These are phyloP conservation scores for Morpho deidamia DNA, from an alignment of 2,888 invertebrate species.

Conservation along the genomic window DNA sequence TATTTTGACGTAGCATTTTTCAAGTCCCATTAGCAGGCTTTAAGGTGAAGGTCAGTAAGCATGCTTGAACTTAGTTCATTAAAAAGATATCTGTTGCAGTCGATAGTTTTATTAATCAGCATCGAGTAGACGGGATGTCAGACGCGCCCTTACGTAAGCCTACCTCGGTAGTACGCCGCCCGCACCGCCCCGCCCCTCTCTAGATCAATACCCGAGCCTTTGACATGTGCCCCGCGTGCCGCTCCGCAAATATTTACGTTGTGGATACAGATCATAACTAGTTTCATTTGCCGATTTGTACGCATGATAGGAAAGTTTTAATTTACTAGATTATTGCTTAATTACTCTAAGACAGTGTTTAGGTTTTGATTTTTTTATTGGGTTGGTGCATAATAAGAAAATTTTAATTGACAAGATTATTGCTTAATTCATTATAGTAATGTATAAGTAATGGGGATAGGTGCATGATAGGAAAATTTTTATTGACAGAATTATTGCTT, in stretches of 20 bases:
- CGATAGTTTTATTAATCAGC: conserved; percentile 65
- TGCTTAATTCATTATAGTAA: conserved; percentile 11
- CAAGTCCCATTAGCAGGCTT: not conserved
- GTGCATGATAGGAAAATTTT: too few relatives aligned
- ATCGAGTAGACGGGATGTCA: conserved; percentile 66
- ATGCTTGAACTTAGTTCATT: conserved; percentile 42
- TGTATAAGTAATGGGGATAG: not conserved
- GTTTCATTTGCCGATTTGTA: conserved; percentile 59
- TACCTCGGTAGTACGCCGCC: conserved; percentile 46
- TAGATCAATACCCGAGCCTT: conserved; percentile 77
- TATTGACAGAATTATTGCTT: conserved; percentile 26
- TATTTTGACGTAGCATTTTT: not conserved
- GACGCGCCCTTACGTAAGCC: conserved; percentile 73
- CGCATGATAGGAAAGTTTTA: conserved; percentile 39
- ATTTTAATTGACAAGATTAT: too few relatives aligned
- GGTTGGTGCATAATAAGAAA: too few relatives aligned
- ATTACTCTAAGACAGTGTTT: conserved; percentile 5
- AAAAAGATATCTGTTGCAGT: conserved; percentile 55
- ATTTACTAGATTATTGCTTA: conserved; percentile 32
- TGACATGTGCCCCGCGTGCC: conserved; percentile 73
- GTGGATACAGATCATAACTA: conserved; percentile 73
- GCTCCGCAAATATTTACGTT: conserved; percentile 75
- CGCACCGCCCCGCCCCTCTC: conserved; percentile 38
- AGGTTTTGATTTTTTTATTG: not conserved
- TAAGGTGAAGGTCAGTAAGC: not conserved